Conservation (phyloP, 2,797 vertebrate species). For the Microctenopoma lineatum region DNA sequence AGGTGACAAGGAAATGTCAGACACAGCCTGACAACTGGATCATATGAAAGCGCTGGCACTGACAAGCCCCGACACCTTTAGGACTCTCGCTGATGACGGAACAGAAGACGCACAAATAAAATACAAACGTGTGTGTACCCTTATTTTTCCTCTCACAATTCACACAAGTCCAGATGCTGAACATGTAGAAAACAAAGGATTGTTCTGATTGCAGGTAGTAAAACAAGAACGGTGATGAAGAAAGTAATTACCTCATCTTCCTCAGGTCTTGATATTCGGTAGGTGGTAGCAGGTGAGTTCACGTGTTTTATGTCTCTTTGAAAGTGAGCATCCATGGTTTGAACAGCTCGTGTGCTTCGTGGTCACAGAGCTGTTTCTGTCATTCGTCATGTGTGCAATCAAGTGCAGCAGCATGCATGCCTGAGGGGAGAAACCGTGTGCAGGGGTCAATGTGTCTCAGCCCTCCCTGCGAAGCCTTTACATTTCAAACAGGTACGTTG, state of each 20-base stretch:
- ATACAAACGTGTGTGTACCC: slow-evolving; percentile 26
- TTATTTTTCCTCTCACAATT: slow-evolving; percentile 8
- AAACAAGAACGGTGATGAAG: background rate
- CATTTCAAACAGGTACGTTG: slow-evolving; percentile 4
- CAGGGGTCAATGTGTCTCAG: background rate
- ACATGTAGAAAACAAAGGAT: slow-evolving; percentile 8
- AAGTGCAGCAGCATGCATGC: background rate
- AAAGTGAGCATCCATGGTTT: background rate
- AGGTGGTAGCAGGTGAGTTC: background rate
- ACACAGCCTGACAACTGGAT: slow-evolving; percentile 50
- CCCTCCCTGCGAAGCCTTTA: background rate
- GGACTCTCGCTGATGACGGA: slow-evolving; percentile 37
- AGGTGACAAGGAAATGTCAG: slow-evolving; percentile 64
- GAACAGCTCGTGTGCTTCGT: background rate
- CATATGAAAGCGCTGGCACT: slow-evolving; percentile 43
- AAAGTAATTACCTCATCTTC: background rate
- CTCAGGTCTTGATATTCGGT: no score
- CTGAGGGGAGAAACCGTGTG: slow-evolving; percentile 1
- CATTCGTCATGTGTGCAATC: background rate
- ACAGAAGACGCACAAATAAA: slow-evolving; percentile 13
- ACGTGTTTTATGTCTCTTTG: background rate
- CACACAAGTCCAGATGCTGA: slow-evolving; percentile 20
- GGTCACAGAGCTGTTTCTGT: background rate
- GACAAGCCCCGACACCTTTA: slow-evolving; percentile 57
- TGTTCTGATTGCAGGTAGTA: background rate